These are phyloP conservation scores for Heliothis subflexa DNA, from an alignment of 1,140 invertebrate species.

Conservation along the genomic window DNA sequence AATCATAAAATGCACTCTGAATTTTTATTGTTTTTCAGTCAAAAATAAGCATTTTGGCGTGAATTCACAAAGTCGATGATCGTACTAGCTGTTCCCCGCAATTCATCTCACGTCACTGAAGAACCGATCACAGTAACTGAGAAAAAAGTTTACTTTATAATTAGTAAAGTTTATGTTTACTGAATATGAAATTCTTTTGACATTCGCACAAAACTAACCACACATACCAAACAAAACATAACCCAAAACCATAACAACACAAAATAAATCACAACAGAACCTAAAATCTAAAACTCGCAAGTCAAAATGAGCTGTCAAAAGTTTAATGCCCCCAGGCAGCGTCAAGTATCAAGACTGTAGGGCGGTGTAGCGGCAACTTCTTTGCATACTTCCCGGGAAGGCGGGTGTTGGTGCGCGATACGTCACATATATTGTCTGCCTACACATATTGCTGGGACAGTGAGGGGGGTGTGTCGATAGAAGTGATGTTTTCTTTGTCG, in stretches of 20 bases:
- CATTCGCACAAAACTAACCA: neutral
- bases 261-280: conserved; percentile 36
- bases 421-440: conserved; percentile 81
- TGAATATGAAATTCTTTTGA: neutral
- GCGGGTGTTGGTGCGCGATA: conserved; percentile 82
- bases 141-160: no score
- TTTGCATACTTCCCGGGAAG: conserved; percentile 84
- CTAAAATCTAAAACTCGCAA: conserved; percentile 37
- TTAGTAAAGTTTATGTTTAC: no score
- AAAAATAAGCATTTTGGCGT: no score
- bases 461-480: conserved; percentile 52
- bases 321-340: conserved; percentile 42
- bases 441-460: conserved; percentile 74
- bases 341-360: conserved; percentile 73
- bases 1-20: no score
- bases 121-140: no score
- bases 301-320: conserved; percentile 57
- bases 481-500: neutral
- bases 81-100: no score
- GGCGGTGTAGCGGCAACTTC: conserved; percentile 71
- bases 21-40: no score
- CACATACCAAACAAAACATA: neutral
- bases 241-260: conserved; percentile 6
- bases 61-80: no score
- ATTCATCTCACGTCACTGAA: no score